A percentile compares a stretch with the other conserved stretches of the same genome.
phyloP scores from a whole-genome alignment of 2,113 vertebrate genomes.

The Syrrhaptes paradoxus region DNA sequence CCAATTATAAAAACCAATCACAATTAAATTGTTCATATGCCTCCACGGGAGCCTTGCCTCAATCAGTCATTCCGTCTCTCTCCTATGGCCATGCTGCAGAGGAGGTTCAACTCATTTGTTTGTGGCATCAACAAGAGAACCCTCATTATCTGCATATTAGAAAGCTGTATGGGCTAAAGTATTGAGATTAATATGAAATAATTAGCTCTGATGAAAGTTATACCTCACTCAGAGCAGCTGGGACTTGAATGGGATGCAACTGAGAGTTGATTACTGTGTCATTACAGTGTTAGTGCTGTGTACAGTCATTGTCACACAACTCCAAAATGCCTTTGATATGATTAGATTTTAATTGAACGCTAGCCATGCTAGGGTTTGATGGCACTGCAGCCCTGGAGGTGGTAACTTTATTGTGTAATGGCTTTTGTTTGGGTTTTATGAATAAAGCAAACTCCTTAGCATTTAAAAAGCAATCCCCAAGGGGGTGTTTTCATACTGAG shows the following conservation, averaged over 20 bases:
- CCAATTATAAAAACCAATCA: constrained; percentile 45
- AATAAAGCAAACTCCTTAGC: background rate
- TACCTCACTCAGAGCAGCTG: constrained; percentile 33
- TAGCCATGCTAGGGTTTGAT: background rate
- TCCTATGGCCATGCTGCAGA: constrained; percentile 13
- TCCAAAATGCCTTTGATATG: background rate
- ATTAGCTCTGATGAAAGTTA: constrained; percentile 30
- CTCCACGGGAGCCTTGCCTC: background rate
- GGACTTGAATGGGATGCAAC: constrained; percentile 14
- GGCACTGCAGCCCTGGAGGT: background rate
- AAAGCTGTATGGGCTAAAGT: background rate
- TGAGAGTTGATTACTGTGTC: constrained; percentile 50
- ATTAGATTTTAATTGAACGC: constrained; percentile 22
- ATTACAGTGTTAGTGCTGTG: constrained; percentile 10
- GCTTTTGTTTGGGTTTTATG: background rate
- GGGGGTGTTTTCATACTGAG: background rate
- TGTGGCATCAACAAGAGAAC: constrained; percentile 28
- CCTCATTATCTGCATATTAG: constrained; percentile 3
- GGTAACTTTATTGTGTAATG: background rate
- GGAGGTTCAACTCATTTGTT: background rate
- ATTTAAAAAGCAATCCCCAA: background rate
- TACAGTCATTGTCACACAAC: constrained; percentile 1
- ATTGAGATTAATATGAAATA: constrained; percentile 25
- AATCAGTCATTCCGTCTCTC: background rate
- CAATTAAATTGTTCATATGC: constrained; percentile 27